Percentiles rank a stretch among this genome's conserved stretches.
phyloP scores from a whole-genome alignment of 1,140 invertebrate genomes.

The Drosophila cardini region DNA sequence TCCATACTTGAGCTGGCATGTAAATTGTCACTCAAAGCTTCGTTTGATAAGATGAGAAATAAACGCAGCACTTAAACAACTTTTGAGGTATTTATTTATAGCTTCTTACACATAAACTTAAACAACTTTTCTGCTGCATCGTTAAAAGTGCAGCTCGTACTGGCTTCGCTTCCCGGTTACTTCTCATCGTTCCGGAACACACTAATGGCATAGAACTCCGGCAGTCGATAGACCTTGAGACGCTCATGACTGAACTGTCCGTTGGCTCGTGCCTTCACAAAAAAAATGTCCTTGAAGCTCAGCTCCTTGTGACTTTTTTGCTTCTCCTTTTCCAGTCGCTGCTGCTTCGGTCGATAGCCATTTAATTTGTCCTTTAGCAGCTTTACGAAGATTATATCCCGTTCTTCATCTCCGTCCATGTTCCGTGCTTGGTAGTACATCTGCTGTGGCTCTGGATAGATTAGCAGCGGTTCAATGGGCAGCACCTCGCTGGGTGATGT shows the following conservation, averaged over 20 bases:
- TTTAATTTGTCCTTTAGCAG: conserved; percentile 61
- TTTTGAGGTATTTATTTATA: conserved; percentile 75
- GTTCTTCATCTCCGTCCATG: conserved; percentile 47
- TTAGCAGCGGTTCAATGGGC: conserved; percentile 69
- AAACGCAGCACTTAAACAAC: conserved; percentile 41
- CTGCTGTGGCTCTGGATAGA: conserved; percentile 64
- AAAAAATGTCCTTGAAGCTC: conserved; percentile 76
- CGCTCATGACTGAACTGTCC: conserved; percentile 77
- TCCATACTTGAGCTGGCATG: conserved; percentile 69
- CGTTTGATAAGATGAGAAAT: conserved; percentile 31
- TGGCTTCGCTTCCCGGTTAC: neutral
- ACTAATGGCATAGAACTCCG: conserved; percentile 80
- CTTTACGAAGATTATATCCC: conserved; percentile 76
- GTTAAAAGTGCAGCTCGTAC: conserved; percentile 20
- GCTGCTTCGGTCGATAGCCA: conserved; percentile 70
- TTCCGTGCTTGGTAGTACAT: conserved; percentile 64
- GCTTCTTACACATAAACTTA: conserved; percentile 69
- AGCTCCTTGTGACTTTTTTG: conserved; percentile 45
- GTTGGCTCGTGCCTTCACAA: conserved; percentile 73
- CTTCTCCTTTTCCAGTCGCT: conserved; percentile 49
- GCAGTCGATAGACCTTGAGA: conserved; percentile 74
- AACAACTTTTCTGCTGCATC: conserved; percentile 50
- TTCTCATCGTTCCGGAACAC: conserved; percentile 71
- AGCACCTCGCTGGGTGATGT: conserved; percentile 68
- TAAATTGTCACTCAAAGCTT: conserved; percentile 49